These are phyloP conservation scores for Antigone vipio DNA, from an alignment of 2,113 vertebrate species.

Conservation along the genomic window DNA sequence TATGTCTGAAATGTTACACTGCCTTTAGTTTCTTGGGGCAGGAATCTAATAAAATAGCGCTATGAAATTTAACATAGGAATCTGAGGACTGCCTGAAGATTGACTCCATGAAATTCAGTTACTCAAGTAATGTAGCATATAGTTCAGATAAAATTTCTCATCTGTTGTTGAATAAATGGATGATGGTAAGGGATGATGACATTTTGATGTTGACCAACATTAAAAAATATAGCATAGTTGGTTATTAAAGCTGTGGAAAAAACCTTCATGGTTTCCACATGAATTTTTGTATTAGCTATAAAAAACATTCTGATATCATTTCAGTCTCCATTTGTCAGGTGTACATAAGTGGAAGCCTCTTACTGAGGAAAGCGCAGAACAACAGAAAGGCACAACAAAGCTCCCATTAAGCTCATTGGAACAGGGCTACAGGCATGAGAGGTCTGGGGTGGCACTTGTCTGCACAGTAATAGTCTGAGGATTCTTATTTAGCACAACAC, in stretches of 20 bases:
- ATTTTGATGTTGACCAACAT: background rate
- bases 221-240: background rate
- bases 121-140: background rate
- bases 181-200: background rate
- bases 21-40: background rate
- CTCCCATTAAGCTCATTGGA: background rate
- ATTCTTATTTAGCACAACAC: background rate
- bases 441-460: background rate
- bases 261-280: background rate
- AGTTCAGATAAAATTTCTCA: background rate
- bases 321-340: background rate
- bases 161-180: background rate
- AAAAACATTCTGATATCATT: background rate
- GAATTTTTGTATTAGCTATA: background rate
- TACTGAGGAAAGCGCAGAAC: background rate
- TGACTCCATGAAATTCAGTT: background rate
- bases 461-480: background rate
- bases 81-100: background rate
- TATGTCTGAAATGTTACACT: background rate
- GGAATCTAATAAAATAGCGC: background rate
- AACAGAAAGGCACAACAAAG: background rate
- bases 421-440: background rate
- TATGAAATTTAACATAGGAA: background rate
- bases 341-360: background rate
- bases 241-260: background rate